Percentiles rank a stretch among this genome's conserved stretches.
These are phyloP conservation scores for Syndactyla subalaris DNA, from an alignment of 2,797 vertebrate genomes.

Conservation along the genomic window DNA sequence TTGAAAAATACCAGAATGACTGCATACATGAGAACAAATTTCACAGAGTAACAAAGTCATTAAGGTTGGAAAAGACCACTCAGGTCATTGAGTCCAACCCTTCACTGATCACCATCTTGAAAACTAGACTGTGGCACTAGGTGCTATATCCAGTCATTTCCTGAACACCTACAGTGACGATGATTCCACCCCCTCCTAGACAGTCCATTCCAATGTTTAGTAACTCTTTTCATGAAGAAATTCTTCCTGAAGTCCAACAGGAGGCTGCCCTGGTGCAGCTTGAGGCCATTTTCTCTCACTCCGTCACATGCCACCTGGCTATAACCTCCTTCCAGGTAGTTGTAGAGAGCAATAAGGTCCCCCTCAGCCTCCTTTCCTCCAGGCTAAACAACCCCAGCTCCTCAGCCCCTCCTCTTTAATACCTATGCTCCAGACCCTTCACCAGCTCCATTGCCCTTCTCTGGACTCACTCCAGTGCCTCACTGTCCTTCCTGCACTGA, in stretches of 20 bases:
- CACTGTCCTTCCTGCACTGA: neutral
- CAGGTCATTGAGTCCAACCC: neutral
- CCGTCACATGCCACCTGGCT: neutral
- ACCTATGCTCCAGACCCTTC: neutral
- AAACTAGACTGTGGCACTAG: neutral
- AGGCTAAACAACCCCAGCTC: neutral
- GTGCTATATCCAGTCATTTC: neutral
- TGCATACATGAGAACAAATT: neutral
- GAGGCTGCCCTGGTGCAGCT: neutral
- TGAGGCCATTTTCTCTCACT: neutral
- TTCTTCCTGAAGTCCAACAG: neutral
- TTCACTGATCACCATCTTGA: neutral
- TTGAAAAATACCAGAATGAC: neutral
- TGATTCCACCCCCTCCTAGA: neutral
- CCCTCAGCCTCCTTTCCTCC: neutral
- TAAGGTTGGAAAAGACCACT: neutral
- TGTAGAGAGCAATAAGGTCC: neutral
- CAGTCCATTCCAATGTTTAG: neutral
- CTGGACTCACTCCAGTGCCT: neutral
- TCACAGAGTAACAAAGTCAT: neutral
- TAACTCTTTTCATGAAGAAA: neutral
- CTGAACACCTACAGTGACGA: neutral
- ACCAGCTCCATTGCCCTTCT: neutral
- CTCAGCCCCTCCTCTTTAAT: neutral
- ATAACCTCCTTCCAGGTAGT: neutral